Base-by-base conservation (phyloP, 1,140 invertebrate genomes). In the Drosophila bocki region DNA sequence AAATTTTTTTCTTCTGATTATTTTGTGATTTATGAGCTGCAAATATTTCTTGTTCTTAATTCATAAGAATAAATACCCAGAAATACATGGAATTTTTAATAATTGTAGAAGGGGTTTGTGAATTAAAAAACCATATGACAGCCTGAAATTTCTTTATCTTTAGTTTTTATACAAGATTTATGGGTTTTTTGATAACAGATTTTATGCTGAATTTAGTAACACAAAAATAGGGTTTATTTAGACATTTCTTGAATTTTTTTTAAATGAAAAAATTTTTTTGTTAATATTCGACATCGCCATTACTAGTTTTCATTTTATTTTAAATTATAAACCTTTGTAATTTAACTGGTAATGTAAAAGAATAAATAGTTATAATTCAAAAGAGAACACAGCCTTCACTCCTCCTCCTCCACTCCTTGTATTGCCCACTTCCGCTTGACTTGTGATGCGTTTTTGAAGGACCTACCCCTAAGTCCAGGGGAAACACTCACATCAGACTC, bases 401-500 rank as follows among this genome's bases (percentile, higher is more conserved):
- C 11, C 67, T 17, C 13, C 2, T n/a, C n/a, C n/a, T n/a, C n/a
- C n/a, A n/a, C n/a, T n/a, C 19, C 13, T 45, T 32, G 12, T 29
- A 72, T 60, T 51, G 48, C 26, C 19, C 32, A 33, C 35, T 62
- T 75, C 35, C 45, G 64, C 48, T 44, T 59, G 53, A 48, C 51
- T 54, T 61, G n/a, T 5, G 57, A 22, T 51, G 54, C 11, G 60
- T 13, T 62, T 39, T 45, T 15, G 41, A 74, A 47, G 33, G 33
- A 68, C 50, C 51, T 47, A 59, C 68, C 76, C 77, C 53, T 53
- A 62, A 67, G 19, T 37, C 39, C 57, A 12, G 33, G 29, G 15
- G 29, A 39, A 61, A 70, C 29, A 51, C 50, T 26, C 62, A 47
- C 51, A 56, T 26, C 37, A 15, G 33, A 58, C 39, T 42, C 12